Percentiles rank a stretch among this genome's conserved stretches.
phyloP scores from a whole-genome alignment of 2,888 invertebrate species.

The Drosophila lutescens region DNA sequence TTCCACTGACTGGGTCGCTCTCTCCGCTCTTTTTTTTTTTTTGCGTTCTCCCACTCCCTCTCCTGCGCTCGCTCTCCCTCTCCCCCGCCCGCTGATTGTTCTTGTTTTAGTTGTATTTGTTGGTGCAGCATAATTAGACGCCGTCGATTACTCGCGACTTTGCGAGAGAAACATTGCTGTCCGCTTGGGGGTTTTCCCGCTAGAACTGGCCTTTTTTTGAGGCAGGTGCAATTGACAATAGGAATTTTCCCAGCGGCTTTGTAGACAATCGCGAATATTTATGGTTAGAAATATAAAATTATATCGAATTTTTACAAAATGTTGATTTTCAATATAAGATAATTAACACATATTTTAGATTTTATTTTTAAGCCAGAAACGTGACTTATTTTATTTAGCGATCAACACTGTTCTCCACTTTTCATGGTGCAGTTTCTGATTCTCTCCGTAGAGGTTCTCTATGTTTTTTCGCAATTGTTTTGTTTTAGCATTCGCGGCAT shows the following conservation, averaged over 20 bases:
- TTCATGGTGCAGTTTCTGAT: slow-evolving; percentile 14
- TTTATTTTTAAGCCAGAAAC: too few relatives aligned
- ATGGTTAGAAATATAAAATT: not conserved
- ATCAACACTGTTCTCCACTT: not conserved
- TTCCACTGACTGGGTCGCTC: slow-evolving; percentile 28
- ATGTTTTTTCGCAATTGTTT: slow-evolving; percentile 42
- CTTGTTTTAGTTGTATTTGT: slow-evolving; percentile 29
- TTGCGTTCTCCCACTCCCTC: slow-evolving; percentile 8
- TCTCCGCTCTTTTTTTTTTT: slow-evolving; percentile 3
- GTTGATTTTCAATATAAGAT: too few relatives aligned
- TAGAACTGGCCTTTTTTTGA: not conserved
- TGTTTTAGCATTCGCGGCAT: slow-evolving; percentile 45
- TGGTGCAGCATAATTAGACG: slow-evolving; percentile 70
- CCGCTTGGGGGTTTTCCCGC: slow-evolving; percentile 1
- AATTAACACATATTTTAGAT: too few relatives aligned
- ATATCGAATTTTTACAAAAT: too few relatives aligned
- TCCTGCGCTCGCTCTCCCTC: not conserved
- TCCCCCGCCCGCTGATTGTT: slow-evolving; percentile 6
- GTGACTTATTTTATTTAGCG: not conserved
- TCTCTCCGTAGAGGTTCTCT: not conserved
- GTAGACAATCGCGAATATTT: not conserved
- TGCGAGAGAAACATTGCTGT: slow-evolving; percentile 19
- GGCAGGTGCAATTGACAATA: slow-evolving; percentile 9
- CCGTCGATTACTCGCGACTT: slow-evolving; percentile 39
- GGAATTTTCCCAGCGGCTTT: not conserved